Evolutionary conservation across 30 jellyfish, hydroid and myxozoan genomes (phyloP).

Genomic region (Aurelia aurita complex sp. Pacific): DNA sequence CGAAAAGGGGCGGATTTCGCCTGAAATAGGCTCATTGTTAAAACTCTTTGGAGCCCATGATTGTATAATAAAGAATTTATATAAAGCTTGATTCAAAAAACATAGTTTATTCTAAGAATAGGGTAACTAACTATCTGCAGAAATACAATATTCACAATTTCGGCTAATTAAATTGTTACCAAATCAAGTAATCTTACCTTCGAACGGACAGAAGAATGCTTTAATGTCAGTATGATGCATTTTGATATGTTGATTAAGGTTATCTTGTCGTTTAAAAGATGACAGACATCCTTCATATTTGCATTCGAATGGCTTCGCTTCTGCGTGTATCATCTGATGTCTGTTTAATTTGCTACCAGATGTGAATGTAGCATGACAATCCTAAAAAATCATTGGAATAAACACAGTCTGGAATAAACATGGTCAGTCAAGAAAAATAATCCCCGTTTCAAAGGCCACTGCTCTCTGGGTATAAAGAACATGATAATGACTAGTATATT

Average conservation of each 20-base stretch:
- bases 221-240: constrained; percentile 40
- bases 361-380: constrained; percentile 43
- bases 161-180: no score
- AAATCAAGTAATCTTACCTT: constrained; percentile 15
- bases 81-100: no score
- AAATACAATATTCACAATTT: no score
- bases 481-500: no score
- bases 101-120: no score
- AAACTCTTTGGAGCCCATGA: no score
- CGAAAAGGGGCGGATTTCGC: no score
- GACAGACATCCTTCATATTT: constrained; percentile 23
- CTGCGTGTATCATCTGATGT: constrained; percentile 20
- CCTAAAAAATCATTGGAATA: constrained; percentile 8
- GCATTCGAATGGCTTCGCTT: constrained; percentile 30
- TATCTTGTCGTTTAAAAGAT: constrained; percentile 41
- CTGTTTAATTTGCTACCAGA: constrained; percentile 54
- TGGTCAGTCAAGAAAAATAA: not conserved
- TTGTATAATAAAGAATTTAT: no score
- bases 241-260: constrained; percentile 44
- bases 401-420: not conserved
- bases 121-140: no score
- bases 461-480: no score
- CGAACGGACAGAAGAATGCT: constrained; percentile 26
- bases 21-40: no score
- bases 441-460: no score